A percentile compares a stretch with the other conserved stretches of the same genome.
phyloP scores from a whole-genome alignment of 2,113 vertebrate genomes.

The Origma solitaria region DNA sequence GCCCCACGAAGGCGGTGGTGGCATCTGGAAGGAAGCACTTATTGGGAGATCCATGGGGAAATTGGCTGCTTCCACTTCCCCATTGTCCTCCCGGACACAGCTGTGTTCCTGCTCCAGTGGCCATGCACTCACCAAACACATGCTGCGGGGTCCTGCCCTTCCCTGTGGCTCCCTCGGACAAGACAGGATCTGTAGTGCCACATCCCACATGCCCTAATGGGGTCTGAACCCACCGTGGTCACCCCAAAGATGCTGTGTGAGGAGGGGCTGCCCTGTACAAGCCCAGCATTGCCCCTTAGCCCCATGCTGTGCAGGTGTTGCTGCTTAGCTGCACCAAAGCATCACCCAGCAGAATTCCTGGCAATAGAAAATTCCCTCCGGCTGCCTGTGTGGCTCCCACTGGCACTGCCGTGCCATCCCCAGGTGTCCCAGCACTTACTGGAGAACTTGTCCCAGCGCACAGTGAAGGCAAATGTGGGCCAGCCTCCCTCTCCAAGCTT shows the following conservation, averaged over 20 bases:
- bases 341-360: background rate
- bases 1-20: background rate
- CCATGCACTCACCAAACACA: background rate
- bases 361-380: background rate
- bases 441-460: constrained; percentile 46
- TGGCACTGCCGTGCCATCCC: fast-evolving
- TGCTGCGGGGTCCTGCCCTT: fast-evolving
- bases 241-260: background rate
- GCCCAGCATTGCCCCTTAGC: background rate
- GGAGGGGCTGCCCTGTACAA: fast-evolving
- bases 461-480: constrained; percentile 2
- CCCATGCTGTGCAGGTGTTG: fast-evolving
- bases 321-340: background rate
- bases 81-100: fast-evolving
- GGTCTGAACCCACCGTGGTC: fast-evolving
- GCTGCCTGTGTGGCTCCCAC: fast-evolving
- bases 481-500: background rate
- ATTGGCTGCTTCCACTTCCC: background rate
- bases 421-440: background rate
- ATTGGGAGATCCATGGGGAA: fast-evolving
- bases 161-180: fast-evolving
- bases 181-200: background rate
- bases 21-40: background rate
- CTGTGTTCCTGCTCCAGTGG: fast-evolving
- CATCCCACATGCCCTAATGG: fast-evolving